These are phyloP conservation scores for Chelon auratus DNA, from an alignment of 2,797 vertebrate species.

Conservation along the genomic window DNA sequence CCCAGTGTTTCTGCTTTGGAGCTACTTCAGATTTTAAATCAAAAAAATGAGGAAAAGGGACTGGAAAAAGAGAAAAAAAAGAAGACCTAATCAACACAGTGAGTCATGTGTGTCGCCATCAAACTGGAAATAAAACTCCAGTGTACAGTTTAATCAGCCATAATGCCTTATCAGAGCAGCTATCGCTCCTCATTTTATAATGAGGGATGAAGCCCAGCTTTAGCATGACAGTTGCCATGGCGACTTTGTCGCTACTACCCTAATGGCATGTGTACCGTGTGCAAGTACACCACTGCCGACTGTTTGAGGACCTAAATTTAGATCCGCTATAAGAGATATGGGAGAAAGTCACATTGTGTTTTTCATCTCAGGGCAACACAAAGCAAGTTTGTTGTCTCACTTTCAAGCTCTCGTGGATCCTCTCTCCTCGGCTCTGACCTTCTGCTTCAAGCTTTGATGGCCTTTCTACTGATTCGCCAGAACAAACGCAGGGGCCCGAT, in stretches of 20 bases:
- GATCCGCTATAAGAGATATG: constrained; percentile 45
- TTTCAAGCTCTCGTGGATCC: constrained; percentile 31
- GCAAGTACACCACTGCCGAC: constrained; percentile 65
- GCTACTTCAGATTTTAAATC: neutral
- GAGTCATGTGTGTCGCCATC: constrained; percentile 39
- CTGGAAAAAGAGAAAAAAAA: constrained; percentile 20
- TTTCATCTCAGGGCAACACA: constrained; percentile 41
- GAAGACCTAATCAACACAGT: constrained; percentile 14
- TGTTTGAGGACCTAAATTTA: constrained; percentile 77
- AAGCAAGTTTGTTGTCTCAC: constrained; percentile 28
- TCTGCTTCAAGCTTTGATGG: constrained; percentile 28
- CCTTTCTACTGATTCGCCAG: constrained; percentile 18
- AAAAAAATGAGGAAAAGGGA: neutral
- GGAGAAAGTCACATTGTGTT: constrained; percentile 58
- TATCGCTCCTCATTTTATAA: constrained; percentile 54
- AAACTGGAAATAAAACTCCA: constrained; percentile 66
- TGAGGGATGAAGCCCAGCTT: constrained; percentile 63
- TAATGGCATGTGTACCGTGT: constrained; percentile 73
- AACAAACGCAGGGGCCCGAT: constrained; percentile 19
- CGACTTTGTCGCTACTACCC: constrained; percentile 71
- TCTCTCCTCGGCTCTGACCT: constrained; percentile 14
- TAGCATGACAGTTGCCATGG: constrained; percentile 84
- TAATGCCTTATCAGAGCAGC: constrained; percentile 65
- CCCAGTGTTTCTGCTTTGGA: neutral
- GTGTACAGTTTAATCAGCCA: constrained; percentile 67